phyloP scores from a whole-genome alignment of 2,888 invertebrate species.

The Caenorhabditis parvicauda region DNA sequence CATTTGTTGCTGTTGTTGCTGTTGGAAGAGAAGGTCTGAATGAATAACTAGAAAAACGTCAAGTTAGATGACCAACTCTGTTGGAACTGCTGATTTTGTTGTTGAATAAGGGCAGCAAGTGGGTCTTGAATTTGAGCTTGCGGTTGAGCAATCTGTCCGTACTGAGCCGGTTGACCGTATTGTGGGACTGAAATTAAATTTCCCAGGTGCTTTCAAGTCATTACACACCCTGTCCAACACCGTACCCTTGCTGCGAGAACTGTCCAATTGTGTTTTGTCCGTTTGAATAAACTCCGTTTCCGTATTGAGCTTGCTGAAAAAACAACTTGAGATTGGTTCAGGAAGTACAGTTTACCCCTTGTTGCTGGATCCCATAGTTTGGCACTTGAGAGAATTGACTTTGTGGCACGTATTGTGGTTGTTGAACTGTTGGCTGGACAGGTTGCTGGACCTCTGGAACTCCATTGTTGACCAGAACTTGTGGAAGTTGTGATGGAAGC shows the following conservation, averaged over 20 bases:
- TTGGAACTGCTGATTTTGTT: constrained; percentile 7
- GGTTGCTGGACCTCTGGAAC: background rate
- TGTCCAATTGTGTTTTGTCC: constrained; percentile 15
- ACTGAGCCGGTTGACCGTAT: constrained; percentile 10
- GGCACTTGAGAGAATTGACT: too few species aligned
- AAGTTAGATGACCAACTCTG: too few species aligned
- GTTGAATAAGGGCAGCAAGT: background rate
- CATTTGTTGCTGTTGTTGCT: constrained; percentile 14
- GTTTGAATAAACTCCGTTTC: constrained; percentile 4
- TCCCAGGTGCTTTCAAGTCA: too few species aligned
- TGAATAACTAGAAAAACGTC: too few species aligned
- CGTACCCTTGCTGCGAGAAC: constrained; percentile 24
- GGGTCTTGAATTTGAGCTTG: background rate
- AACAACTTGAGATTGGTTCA: too few species aligned
- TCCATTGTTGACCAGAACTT: too few species aligned
- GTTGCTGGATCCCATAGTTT: too few species aligned
- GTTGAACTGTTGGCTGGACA: constrained; percentile 5
- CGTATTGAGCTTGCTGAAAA: too few species aligned
- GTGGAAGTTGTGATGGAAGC: constrained; percentile 1
- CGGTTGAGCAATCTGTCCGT: background rate
- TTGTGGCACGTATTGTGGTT: constrained; percentile 9
- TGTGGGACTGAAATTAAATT: too few species aligned
- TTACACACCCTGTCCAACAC: constrained; percentile 22
- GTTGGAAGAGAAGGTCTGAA: too few species aligned
- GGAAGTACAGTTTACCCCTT: too few species aligned